Base-by-base conservation (phyloP, 2,797 vertebrate genomes). In the Zenarchopterus dispar region DNA sequence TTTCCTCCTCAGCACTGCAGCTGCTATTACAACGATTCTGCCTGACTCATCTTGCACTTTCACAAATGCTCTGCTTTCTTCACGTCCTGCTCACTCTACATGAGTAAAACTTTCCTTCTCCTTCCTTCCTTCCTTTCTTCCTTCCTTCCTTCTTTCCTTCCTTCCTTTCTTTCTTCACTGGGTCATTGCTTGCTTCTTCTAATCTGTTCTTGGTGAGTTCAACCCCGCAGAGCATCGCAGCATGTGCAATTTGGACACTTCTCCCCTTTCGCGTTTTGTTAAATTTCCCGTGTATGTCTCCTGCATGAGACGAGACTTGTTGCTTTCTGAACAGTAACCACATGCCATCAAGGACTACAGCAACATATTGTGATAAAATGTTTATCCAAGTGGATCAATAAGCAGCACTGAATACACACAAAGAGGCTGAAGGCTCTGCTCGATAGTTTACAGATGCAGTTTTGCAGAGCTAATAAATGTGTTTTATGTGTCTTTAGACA, bases 141-240 rank as follows among this genome's bases (percentile, higher is more conserved):
- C 51, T 8, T 56, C 41, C 48, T 28, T 48, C 39, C 41, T 55
- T 7, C 50, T 33, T 56, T 23, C 41, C 39, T 33, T 26, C 26
- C 66, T 22, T 67, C 19, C 48, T 8, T 62, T 45, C n/a, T 28
- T 41, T 66, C 59, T 71, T n/a, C 13, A 93, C 94, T 95, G 97
- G 94, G 92, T 96, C 94, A 89, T 92, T 93, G 91, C 94, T 96
- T 96, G 93, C 94, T 95, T 93, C 95, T 95, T 93, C 95, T 94
- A 95, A 96, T 94, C 93, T 95, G 92, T 94, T 90, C 93, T 95
- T 95, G 97, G 97, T 99, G 96, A 98, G 96, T 98, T 95, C 56
- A 77, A 70, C 71, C 65, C 68, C 41, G 55, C 80, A 67, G 70
- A 76, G 81, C 68, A 76, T 82, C 69, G 75, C 84, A 63, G 88